Conservation (phyloP, 2,888 invertebrate genomes). For the Bruchidius siliquastri region DNA sequence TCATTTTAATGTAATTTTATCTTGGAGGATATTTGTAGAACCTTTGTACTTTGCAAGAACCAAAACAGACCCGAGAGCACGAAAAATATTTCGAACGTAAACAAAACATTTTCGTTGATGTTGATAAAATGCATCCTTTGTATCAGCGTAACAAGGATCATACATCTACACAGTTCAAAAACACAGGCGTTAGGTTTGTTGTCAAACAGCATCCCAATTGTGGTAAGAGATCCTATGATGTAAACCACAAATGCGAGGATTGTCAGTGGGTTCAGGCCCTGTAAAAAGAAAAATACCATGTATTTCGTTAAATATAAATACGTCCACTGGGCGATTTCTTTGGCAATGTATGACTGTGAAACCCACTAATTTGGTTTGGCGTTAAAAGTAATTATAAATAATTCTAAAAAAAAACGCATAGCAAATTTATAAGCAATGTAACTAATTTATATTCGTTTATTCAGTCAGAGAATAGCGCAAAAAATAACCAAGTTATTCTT, state of each 20-base stretch:
- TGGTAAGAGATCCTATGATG: constrained; percentile 62
- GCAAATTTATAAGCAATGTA: too few relatives aligned
- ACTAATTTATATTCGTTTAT: too few relatives aligned
- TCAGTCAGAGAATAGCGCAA: too few relatives aligned
- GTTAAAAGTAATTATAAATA: too few relatives aligned
- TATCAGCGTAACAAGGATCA: constrained; percentile 51
- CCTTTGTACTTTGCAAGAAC: constrained; percentile 57
- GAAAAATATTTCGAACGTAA: constrained; percentile 55
- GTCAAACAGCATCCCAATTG: constrained; percentile 70
- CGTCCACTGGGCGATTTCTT: too few relatives aligned
- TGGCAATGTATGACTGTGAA: too few relatives aligned
- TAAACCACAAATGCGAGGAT: constrained; percentile 58
- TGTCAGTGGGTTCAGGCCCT: constrained; percentile 60
- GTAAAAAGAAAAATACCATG: constrained; percentile 34
- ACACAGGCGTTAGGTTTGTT: constrained; percentile 57
- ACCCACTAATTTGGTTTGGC: too few relatives aligned
- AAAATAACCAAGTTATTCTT: too few relatives aligned
- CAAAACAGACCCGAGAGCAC: constrained; percentile 59
- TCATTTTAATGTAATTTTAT: constrained; percentile 6
- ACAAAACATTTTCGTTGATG: constrained; percentile 47
- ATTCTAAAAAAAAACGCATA: too few relatives aligned
- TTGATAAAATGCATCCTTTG: constrained; percentile 46
- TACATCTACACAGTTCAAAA: constrained; percentile 63
- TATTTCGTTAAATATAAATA: too few relatives aligned
- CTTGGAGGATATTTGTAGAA: constrained; percentile 49